These are phyloP conservation scores for Tetramorium simillimum DNA, from an alignment of 1,140 invertebrate species.

Conservation along the genomic window DNA sequence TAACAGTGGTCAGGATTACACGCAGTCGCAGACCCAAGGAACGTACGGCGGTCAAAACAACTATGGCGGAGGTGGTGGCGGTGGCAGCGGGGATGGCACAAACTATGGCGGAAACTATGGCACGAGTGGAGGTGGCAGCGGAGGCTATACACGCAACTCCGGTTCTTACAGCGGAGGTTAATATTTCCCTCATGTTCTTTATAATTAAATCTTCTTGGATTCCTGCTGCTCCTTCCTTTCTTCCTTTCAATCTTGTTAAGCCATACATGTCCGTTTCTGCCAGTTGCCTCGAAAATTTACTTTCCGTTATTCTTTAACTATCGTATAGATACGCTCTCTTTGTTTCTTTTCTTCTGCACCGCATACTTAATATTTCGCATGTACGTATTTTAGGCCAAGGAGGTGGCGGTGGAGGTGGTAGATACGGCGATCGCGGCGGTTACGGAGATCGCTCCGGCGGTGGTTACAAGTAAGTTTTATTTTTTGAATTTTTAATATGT, in stretches of 20 bases:
- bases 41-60: conserved; percentile 84
- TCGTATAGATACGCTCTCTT: neutral
- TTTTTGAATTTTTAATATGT: conserved; percentile 55
- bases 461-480: conserved; percentile 83
- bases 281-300: neutral
- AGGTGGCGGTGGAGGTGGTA: conserved; percentile 78
- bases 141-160: conserved; percentile 77
- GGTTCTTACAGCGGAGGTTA: conserved; percentile 77
- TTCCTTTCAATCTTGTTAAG: conserved; percentile 41
- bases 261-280: no score
- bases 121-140: conserved; percentile 82
- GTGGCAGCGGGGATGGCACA: conserved; percentile 74
- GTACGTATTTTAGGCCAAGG: conserved; percentile 63
- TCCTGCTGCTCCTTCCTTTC: neutral
- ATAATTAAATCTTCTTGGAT: neutral
- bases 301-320: neutral
- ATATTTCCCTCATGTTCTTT: conserved; percentile 3
- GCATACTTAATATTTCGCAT: neutral
- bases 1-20: conserved; percentile 79
- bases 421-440: conserved; percentile 86
- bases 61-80: conserved; percentile 83
- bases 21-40: conserved; percentile 78
- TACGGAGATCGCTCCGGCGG: conserved; percentile 83
- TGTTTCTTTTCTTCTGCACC: neutral
- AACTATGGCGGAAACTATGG: conserved; percentile 74